Base-by-base conservation (phyloP, 2,113 vertebrate genomes). In the Sminthopsis crassicaudata region DNA sequence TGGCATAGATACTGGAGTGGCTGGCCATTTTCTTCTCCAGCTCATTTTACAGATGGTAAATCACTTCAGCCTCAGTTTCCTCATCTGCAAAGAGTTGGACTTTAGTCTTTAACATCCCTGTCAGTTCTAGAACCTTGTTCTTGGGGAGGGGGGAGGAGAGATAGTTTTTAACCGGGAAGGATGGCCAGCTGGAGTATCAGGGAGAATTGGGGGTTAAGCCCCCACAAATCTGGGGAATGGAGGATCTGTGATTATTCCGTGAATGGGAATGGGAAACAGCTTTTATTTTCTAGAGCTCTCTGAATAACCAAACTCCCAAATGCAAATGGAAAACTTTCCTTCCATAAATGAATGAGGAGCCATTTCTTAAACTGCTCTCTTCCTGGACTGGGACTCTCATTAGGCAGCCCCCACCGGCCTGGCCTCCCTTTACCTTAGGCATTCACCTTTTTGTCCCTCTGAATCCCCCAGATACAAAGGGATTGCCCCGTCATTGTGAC, bases 401-500 rank as follows among this genome's bases (percentile, higher is more conserved):
- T 24, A 55, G 84, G n/a, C 53, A 50, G 53, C 2, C 22, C 36
- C 42, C 52, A 42, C 54, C 14, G 90, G 36, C 67, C 36, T 30
- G 57, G 57, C 23, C 92, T 94, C 42, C 14, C 42, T 46, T 94
- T 53, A 92, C 46, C 91, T 91, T 53, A 89, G 97, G 90, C 92
- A 90, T 95, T 91, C 93, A 42, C 67, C 51, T 94, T 97, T 96
- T 54, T 8, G 27, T 94, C 94, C n/a, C 46, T 92, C 84, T 53
- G 90, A 92, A 91, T 94, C 10, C 90, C 89, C 19, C 0, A 4
- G 84, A 91, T 53, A 46, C 53, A 88, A 48, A 46, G 93, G 90
- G 93, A 93, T 92, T 24, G 90, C 36, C 12, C 90, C 16, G 55
- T 51, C n/a, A 95, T 92, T 96, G 94, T 97, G 96, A 97, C 76